Base-by-base conservation (phyloP, 1,140 invertebrate species). In the Megalopta genalis region DNA sequence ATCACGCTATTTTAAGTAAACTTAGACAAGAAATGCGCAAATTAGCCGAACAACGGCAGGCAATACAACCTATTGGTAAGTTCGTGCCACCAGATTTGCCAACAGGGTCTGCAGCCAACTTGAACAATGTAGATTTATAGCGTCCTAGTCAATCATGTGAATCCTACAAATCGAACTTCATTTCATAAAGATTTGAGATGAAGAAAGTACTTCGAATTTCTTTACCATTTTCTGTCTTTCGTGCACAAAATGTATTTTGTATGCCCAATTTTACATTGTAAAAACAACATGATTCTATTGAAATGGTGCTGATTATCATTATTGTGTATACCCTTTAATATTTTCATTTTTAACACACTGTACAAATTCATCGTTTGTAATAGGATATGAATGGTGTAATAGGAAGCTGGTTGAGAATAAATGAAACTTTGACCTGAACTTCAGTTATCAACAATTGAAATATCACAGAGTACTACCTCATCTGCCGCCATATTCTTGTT, bases 1-100 rank as follows among this genome's bases (percentile, higher is more conserved):
- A 99, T 93, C 96, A 96, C 92, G 97, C 98, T 4, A 98, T 99
- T 89, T 93, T 99, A 23, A 96, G 97, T 75, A 99, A 99, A 92
- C 93, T 99, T 16, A 95, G 96, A 76, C 93, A 95, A 73, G 98
- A 99, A 94, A 98, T 99, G 97, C 89, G 93, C 0, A 98, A 97
- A 93, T 90, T 99, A 25, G 93, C 95, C 16, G 95, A 95, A 59
- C 94, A 95, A 80, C 94, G 95, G 73, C 93, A 94, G 64, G 94
- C 95, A 0, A 93, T 96, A 49, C 95, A 95, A 81, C 96, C 96
- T 2, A 96, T 96, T 77, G 96, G 96, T 18, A 95, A 95, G 68
- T 95, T 97, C 87, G 92, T 96, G 54, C 94, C 95, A 10, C 93
- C 94, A 23, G 94, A 95, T 85, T 92, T 96, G 84, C 96, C 96